Percentiles rank a stretch among this genome's conserved stretches.
Conservation (phyloP, 92 coral and sea anemone genomes). For the Zoanthus solanderi region DNA sequence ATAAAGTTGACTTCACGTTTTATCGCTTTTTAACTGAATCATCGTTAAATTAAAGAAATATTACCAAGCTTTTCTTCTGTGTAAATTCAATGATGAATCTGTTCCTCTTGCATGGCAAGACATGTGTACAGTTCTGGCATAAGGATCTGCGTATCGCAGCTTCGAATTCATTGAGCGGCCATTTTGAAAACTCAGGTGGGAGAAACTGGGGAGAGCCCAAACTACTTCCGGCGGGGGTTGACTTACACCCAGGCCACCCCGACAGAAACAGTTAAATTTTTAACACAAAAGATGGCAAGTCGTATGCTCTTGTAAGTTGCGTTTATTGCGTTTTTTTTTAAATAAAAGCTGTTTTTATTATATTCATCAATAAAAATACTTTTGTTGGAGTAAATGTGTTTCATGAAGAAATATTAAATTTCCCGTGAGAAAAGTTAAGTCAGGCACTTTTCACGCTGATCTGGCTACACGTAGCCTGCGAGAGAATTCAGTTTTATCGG, state of each 20-base stretch:
- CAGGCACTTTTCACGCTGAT: constrained; percentile 25
- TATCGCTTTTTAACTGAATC: too few relatives aligned
- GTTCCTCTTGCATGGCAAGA: constrained; percentile 34
- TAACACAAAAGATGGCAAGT: constrained; percentile 26
- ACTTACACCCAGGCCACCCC: constrained; percentile 44
- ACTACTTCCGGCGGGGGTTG: constrained; percentile 41
- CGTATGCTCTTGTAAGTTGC: constrained; percentile 33
- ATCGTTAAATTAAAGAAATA: too few relatives aligned
- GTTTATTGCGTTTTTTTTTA: constrained; percentile 19
- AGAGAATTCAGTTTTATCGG: constrained; percentile 7
- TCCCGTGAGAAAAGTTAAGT: constrained; percentile 31
- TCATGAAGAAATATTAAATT: constrained; percentile 29
- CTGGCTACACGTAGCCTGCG: constrained; percentile 5
- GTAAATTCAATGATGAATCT: constrained; percentile 3
- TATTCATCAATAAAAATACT: constrained; percentile 31
- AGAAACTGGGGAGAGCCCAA: constrained; percentile 54
- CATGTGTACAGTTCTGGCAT: constrained; percentile 46
- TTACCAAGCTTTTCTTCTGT: too few relatives aligned
- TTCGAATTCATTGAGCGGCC: constrained; percentile 53
- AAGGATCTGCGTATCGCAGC: constrained; percentile 47
- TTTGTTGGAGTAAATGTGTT: constrained; percentile 31
- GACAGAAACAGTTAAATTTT: constrained; percentile 48
- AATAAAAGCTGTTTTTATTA: constrained; percentile 29
- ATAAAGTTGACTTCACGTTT: too few relatives aligned
- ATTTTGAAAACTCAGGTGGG: constrained; percentile 53